Base-by-base conservation (phyloP, 2,113 vertebrate species). In the Amblyopsis rosae region DNA sequence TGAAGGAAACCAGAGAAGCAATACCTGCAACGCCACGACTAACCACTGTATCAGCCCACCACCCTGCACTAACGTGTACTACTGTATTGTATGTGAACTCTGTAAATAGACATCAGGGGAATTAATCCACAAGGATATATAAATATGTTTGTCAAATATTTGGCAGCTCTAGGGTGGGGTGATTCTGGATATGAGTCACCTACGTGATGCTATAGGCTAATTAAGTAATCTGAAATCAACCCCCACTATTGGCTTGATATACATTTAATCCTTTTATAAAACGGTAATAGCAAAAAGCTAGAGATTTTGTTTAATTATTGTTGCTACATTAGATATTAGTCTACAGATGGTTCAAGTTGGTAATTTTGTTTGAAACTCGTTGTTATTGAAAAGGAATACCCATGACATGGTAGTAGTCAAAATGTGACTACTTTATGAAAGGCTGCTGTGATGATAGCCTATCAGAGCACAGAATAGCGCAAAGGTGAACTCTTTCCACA, bases 401-500 rank as follows among this genome's bases (percentile, higher is more conserved):
- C 12, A 65, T 69, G 64, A 53, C 54, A 78, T 73, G 62, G 70
- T 48, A 72, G 51, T 11, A 56, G 63, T 86, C 72, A 75, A 67
- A 70, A 72, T 65, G 70, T 78, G 63, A 83, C 78, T 76, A 76
- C 62, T 1, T 55, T 54, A 72, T 19, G 67, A 48, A 83, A 7
- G 57, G 67, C 68, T 26, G 46, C 49, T 51, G 66, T 33, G 74
- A 75, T 79, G 78, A 87, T 75, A 69, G 72, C 65, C 65, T 73
- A 64, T 84, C 56, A 73, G 64, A 79, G 66, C 35, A 67, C 48
- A 56, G 68, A 1, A 74, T 59, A 61, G 75, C 78, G 67, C 68
- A 61, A 72, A 32, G 1, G 65, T 75, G 67, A 72, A 65, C 67
- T 69, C 59, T 76, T 69, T 82, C 78, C 75, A 76, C 76, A 53